Conservation (phyloP, 2,888 invertebrate species). For the Pyrrhopygopsis socrates region DNA sequence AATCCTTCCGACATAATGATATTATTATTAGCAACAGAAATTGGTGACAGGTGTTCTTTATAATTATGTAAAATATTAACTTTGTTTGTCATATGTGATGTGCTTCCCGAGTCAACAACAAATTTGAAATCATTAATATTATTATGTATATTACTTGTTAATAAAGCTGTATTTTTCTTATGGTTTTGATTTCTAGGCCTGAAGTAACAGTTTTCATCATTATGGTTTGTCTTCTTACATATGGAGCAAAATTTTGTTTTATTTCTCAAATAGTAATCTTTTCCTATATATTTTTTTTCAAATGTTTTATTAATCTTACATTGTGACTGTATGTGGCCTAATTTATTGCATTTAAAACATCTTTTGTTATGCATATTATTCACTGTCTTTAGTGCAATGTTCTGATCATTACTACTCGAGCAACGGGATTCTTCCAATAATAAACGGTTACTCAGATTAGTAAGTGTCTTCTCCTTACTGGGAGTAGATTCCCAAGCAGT, state of each 20-base stretch:
- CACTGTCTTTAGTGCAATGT: not conserved
- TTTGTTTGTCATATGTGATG: not conserved
- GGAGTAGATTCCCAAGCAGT: not conserved
- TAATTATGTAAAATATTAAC: not conserved
- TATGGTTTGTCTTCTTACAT: not conserved
- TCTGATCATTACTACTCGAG: not conserved
- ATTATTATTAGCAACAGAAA: not conserved
- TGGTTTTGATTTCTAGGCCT: not conserved
- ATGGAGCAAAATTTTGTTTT: not conserved
- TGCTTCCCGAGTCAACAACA: not conserved
- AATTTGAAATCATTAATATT: not conserved
- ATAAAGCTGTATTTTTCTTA: not conserved
- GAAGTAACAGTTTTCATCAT: not conserved
- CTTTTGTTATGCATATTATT: not conserved
- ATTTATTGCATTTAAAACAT: not conserved
- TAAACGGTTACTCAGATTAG: not conserved
- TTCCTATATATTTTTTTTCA: not conserved
- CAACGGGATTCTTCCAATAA: not conserved
- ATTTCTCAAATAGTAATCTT: not conserved
- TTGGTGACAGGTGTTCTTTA: not conserved
- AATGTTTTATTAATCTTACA: not conserved
- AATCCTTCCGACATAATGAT: not conserved
- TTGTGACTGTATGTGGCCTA: not conserved
- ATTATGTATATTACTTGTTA: not conserved
- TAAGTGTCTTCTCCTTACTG: not conserved